These are phyloP conservation scores for Pseudochirops corinnae DNA, from an alignment of 2,797 vertebrate genomes.

Conservation along the genomic window DNA sequence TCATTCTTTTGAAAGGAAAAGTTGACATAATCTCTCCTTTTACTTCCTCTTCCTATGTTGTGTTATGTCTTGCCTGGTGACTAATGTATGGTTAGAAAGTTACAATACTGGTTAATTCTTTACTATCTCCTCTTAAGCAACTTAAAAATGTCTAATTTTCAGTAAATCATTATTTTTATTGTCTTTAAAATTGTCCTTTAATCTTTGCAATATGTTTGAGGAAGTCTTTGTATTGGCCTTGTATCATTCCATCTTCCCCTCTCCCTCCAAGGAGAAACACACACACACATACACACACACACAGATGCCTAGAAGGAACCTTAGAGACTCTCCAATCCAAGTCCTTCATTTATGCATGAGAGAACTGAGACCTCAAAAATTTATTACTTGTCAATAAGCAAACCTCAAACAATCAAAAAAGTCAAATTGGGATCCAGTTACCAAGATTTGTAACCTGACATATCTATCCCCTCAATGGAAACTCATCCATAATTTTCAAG, in stretches of 20 bases:
- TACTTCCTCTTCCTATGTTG: neutral
- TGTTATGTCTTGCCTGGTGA: neutral
- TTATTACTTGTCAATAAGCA: constrained; percentile 32
- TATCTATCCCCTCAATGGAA: neutral
- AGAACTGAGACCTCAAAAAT: neutral
- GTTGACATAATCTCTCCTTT: neutral
- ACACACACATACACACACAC: too few species aligned
- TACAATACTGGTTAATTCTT: neutral
- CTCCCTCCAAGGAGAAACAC: neutral
- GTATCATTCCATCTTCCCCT: neutral
- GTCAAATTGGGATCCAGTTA: neutral
- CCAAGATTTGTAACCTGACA: neutral
- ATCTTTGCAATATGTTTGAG: neutral
- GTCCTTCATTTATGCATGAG: constrained; percentile 70
- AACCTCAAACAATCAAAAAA: neutral
- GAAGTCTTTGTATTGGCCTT: neutral
- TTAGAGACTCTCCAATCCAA: constrained; percentile 53
- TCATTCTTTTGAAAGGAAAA: neutral
- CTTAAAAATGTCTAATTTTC: neutral
- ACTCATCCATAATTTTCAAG: neutral
- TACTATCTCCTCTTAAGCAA: neutral
- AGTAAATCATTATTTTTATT: neutral
- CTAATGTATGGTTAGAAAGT: neutral
- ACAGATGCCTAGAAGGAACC: neutral
- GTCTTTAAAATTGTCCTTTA: neutral